phyloP scores from a whole-genome alignment of 1,140 invertebrate species.

The Sycophila sp. region DNA sequence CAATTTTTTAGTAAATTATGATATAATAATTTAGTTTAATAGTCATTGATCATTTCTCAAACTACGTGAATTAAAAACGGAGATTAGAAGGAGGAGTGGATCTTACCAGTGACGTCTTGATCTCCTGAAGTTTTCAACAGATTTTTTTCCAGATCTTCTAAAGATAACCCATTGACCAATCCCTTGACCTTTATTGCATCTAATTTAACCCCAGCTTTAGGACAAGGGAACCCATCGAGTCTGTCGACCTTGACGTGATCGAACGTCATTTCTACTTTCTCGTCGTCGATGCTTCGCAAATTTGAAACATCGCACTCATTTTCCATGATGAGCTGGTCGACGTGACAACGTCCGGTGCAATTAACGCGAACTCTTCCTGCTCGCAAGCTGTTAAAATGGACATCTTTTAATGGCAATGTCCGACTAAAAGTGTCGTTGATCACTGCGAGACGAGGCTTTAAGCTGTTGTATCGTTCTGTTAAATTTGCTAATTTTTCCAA shows the following conservation, averaged over 20 bases:
- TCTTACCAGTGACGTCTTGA: slow-evolving; percentile 50
- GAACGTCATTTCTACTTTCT: slow-evolving; percentile 18
- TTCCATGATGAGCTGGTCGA: slow-evolving; percentile 25
- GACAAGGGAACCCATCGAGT: slow-evolving; percentile 46
- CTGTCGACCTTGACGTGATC: slow-evolving; percentile 36
- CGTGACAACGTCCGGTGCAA: slow-evolving; percentile 40
- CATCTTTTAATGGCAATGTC: not conserved
- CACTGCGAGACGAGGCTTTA: not conserved
- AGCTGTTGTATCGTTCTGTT: slow-evolving; percentile 38
- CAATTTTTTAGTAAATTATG: too few species aligned
- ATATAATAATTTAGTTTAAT: too few species aligned
- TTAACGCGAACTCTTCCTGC: slow-evolving; percentile 28
- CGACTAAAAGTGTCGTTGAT: not conserved
- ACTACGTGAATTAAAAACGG: too few species aligned
- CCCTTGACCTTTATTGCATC: slow-evolving; percentile 43
- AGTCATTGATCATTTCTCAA: too few species aligned
- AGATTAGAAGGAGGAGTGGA: not conserved
- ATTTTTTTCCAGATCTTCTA: slow-evolving; percentile 43
- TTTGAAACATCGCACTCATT: not conserved
- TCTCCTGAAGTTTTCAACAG: slow-evolving; percentile 46
- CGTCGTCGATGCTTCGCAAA: not conserved
- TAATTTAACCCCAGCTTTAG: slow-evolving; percentile 43
- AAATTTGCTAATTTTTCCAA: slow-evolving; percentile 37
- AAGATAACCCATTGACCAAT: slow-evolving; percentile 47
- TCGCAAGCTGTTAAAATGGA: not conserved